Evolutionary conservation across 2,888 invertebrate genomes (phyloP).

Genomic region (Dasypogon diadema): DNA sequence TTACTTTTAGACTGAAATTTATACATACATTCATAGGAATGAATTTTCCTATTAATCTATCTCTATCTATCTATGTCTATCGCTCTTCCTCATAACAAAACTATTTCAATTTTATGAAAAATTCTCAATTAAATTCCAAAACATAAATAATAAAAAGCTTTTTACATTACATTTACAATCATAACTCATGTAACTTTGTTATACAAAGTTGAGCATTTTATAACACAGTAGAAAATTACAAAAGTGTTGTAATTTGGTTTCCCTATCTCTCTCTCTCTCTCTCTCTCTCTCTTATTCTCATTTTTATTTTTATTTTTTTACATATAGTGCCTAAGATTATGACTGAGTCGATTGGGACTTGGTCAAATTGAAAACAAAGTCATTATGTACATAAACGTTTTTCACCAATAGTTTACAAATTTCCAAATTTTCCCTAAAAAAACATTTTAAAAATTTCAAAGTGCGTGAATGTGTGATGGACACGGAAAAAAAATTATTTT

Average conservation of each 20-base stretch:
- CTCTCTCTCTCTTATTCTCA: background rate
- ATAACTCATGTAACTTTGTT: slow-evolving; percentile 27
- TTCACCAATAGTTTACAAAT: no score
- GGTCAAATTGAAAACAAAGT: no score
- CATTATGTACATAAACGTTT: no score
- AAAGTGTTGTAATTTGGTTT: slow-evolving; percentile 2
- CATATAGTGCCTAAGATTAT: slow-evolving; percentile 33
- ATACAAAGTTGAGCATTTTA: slow-evolving; percentile 32
- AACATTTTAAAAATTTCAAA: no score
- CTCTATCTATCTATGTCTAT: slow-evolving; percentile 31
- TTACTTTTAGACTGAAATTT: background rate
- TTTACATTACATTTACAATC: slow-evolving; percentile 17
- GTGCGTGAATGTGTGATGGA: no score
- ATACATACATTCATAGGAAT: background rate
- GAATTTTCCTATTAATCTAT: slow-evolving; percentile 21
- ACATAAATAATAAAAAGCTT: slow-evolving; percentile 19
- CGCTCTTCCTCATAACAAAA: background rate
- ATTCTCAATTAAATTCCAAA: slow-evolving; percentile 26
- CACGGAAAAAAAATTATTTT: no score
- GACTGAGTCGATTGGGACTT: background rate
- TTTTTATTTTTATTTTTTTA: background rate
- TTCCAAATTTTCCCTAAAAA: no score
- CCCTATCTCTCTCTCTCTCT: background rate
- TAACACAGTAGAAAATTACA: slow-evolving; percentile 4
- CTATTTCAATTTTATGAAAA: background rate